A percentile compares a stretch with the other conserved stretches of the same genome.
Conservation (phyloP, 92 coral and sea anemone genomes). For the Nematostella vectensis region DNA sequence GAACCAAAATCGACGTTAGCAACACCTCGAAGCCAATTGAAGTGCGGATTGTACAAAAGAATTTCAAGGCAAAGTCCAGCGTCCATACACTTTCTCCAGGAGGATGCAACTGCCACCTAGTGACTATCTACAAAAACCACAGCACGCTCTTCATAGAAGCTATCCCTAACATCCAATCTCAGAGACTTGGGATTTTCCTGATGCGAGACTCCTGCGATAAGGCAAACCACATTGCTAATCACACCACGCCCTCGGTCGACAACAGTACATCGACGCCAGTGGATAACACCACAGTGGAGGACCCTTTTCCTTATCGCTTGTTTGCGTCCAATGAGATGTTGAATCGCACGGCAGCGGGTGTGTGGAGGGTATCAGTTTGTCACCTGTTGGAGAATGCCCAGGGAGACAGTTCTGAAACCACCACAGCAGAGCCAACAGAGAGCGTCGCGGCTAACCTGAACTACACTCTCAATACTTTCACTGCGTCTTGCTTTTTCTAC, state of each 20-base stretch:
- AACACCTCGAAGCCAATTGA: slow-evolving; percentile 24
- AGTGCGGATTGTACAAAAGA: slow-evolving; percentile 11
- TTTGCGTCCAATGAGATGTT: slow-evolving; percentile 46
- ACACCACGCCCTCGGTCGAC: background rate
- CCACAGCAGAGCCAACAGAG: background rate
- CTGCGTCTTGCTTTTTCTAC: slow-evolving; percentile 66
- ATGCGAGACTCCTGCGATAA: slow-evolving; percentile 1
- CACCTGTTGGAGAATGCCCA: slow-evolving; percentile 1
- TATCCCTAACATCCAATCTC: slow-evolving; percentile 16
- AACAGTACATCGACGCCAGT: background rate
- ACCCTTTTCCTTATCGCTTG: slow-evolving; percentile 30
- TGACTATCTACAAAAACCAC: slow-evolving; percentile 26
- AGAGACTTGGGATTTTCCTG: background rate
- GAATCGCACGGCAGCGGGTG: slow-evolving; percentile 78
- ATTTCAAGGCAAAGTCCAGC: background rate
- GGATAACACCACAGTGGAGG: background rate
- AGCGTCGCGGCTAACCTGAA: background rate
- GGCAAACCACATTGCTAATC: background rate
- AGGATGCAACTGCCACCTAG: slow-evolving; percentile 6
- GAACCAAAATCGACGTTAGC: slow-evolving; percentile 14
- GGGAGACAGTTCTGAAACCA: slow-evolving; percentile 5
- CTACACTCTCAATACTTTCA: slow-evolving; percentile 44
- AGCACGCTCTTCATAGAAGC: slow-evolving; percentile 46
- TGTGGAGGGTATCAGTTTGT: slow-evolving; percentile 35
- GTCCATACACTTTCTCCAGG: background rate